phyloP scores from a whole-genome alignment of 2,888 invertebrate genomes.

The Drosophila nigricruria region DNA sequence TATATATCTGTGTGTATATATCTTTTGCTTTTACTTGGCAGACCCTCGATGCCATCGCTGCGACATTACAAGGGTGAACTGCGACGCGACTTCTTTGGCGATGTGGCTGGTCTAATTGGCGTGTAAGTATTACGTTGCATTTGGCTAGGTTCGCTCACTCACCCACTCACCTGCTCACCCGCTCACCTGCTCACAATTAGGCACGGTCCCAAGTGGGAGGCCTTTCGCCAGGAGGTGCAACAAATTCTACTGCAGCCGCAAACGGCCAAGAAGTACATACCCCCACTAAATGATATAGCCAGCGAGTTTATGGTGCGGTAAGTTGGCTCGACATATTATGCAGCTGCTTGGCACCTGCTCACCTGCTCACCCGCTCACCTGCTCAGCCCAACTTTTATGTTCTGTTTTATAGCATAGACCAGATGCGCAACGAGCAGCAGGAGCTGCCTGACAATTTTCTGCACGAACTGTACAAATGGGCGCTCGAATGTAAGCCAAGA shows the following conservation, averaged over 20 bases:
- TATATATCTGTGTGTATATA: neutral
- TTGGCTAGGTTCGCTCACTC: constrained; percentile 9
- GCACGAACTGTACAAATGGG: constrained; percentile 96
- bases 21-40: constrained; percentile 44
- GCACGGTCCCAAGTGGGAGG: constrained; percentile 95
- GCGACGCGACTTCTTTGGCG: constrained; percentile 89
- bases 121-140: constrained; percentile 87
- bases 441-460: constrained; percentile 93
- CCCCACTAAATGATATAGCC: constrained; percentile 90
- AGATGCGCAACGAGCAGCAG: constrained; percentile 87
- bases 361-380: neutral
- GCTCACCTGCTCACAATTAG: constrained; percentile 85
- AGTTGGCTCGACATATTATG: constrained; percentile 49
- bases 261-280: constrained; percentile 91
- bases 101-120: constrained; percentile 90
- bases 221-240: constrained; percentile 93
- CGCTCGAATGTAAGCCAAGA: constrained; percentile 92
- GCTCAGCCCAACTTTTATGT: neutral
- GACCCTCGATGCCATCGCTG: constrained; percentile 90
- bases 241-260: constrained; percentile 93
- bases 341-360: neutral
- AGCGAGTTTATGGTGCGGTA: constrained; percentile 91
- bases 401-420: constrained; percentile 87
- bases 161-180: neutral
- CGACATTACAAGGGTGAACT: constrained; percentile 90